Evolutionary conservation across 1,140 invertebrate genomes (phyloP), one percentile per base, ranked within the genome.

Genomic region (Melanaphis sacchari): DNA sequence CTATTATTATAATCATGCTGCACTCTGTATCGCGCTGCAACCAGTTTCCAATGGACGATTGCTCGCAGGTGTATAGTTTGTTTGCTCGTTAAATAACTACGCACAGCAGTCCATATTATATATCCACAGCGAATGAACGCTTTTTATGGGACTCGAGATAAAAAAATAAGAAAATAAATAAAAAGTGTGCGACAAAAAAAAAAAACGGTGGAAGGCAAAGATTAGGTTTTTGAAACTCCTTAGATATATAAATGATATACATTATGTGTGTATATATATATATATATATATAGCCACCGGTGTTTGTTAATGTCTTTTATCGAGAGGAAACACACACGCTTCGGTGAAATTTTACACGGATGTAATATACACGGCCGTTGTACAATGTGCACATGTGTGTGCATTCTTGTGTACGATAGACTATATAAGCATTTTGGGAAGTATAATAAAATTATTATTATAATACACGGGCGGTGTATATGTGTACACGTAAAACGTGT

Each of bases 301-400:
- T 82, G 90, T 92, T 92, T 76, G 90, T 81, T 92, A 92, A 92
- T 92, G 66, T 49, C 18, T 92, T 92, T 92, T 92, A 92, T 92
- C 90, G 90, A 92, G 66, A 92, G 66, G 90, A 92, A 92, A 92
- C 49, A 82, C n/a, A 82, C 41, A 46, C 66, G 66, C 66, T 91
- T n/a, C 43, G 6, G 40, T 91, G 54, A 91, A 91, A 91, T 76
- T 91, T 40, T 46, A 81, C 31, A 36, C 31, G 8, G 26, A 66
- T 66, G 40, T n/a, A n/a, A 66, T 66, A 31, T 66, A 59, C 21
- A 41, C 89, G 24, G 43, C 49, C 31, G 59, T 31, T 31, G 59
- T n/a, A 22, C 46, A 66, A 52, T 90, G 24, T 76, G 38, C 9
- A 24, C 52, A 15, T 41, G 9, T 87, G 6, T 88, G 21, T 15